Percentiles rank a stretch among this genome's conserved stretches.
These are phyloP conservation scores for Cataglyphis altisquamis DNA, from an alignment of 2,888 invertebrate species.

Conservation along the genomic window DNA sequence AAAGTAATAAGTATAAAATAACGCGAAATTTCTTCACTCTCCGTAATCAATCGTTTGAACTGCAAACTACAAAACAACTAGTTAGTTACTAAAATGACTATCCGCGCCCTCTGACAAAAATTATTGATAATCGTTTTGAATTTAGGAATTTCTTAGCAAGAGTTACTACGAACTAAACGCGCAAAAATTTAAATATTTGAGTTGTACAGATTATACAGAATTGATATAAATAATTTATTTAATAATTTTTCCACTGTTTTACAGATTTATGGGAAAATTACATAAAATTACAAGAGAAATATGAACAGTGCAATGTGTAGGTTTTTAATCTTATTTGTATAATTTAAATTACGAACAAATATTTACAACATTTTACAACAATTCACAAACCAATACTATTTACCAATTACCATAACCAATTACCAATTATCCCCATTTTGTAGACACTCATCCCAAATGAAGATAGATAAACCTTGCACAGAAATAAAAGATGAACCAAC, in stretches of 20 bases:
- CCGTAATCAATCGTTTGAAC: neutral
- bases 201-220: neutral
- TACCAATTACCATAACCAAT: neutral
- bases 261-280: conserved; percentile 75
- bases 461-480: neutral
- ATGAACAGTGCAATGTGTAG: conserved; percentile 28
- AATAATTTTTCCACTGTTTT: conserved; percentile 53
- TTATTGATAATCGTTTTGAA: no score
- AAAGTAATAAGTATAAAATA: neutral
- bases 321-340: conserved; percentile 12
- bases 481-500: neutral
- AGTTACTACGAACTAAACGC: neutral
- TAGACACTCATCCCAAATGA: neutral
- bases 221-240: neutral
- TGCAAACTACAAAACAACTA: no score
- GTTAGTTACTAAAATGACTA: no score
- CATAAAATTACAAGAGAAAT: conserved; percentile 54
- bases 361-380: neutral
- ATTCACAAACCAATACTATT: neutral
- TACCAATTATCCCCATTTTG: neutral
- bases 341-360: neutral
- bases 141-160: neutral
- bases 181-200: neutral
- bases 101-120: no score
- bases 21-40: neutral